Evolutionary conservation across 1,140 invertebrate genomes (phyloP).

Genomic region (Glomeris maerens): DNA sequence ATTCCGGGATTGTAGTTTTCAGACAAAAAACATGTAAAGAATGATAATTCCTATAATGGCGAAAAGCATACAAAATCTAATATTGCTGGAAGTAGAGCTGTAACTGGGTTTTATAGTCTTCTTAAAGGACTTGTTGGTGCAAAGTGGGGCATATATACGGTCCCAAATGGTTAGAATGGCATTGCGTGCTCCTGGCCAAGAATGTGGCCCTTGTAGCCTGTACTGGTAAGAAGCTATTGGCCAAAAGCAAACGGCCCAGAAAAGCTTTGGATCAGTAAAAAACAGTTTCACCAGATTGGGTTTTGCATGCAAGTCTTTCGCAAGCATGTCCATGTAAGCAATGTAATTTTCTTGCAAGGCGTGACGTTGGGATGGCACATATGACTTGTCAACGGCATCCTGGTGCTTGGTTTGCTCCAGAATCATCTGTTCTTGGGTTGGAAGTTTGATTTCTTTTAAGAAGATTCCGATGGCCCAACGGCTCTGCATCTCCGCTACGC

Average conservation of each 20-base stretch:
- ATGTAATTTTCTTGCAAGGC: conserved; percentile 17
- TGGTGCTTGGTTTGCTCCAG: no score
- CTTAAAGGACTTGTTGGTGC: no score
- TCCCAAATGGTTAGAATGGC: not conserved
- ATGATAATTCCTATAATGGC: no score
- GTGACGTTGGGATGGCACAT: conserved; percentile 9
- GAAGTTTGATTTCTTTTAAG: conserved; percentile 18
- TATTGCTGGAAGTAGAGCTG: no score
- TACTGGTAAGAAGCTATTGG: conserved; percentile 9
- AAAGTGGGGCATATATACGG: not conserved
- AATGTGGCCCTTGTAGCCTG: conserved; percentile 3
- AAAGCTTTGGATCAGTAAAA: conserved; percentile 18
- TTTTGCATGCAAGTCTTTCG: conserved; percentile 8
- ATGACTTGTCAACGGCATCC: no score
- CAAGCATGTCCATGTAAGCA: conserved; percentile 16
- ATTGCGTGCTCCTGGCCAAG: conserved; percentile 2
- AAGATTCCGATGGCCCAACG: conserved; percentile 25
- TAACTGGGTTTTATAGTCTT: no score
- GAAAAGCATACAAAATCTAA: no score
- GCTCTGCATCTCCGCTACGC: conserved; percentile 38
- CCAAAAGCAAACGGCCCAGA: not conserved
- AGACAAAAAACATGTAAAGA: no score
- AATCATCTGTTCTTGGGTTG: no score
- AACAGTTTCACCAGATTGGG: conserved; percentile 16
- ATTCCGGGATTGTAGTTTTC: no score